These are phyloP conservation scores for Megalops atlanticus DNA, from an alignment of 2,113 vertebrate genomes.

Conservation along the genomic window DNA sequence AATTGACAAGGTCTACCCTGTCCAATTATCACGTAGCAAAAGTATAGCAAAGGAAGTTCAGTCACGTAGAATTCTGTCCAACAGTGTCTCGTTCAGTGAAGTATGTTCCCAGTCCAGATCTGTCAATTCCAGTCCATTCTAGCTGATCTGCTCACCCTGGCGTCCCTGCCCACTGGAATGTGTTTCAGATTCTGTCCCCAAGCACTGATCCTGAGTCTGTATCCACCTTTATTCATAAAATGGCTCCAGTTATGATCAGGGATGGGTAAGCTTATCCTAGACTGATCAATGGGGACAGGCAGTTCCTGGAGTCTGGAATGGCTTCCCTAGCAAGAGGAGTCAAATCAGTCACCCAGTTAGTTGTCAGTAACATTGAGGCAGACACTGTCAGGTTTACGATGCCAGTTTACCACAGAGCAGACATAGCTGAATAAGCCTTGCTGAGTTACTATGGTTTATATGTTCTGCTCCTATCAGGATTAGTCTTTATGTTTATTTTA, in stretches of 20 bases:
- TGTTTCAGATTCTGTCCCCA: neutral
- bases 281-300: conserved; percentile 8
- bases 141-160: neutral
- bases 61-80: neutral
- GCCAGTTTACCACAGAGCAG: conserved; percentile 10
- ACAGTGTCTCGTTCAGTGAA: neutral
- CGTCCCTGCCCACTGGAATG: neutral
- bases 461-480: neutral
- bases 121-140: neutral
- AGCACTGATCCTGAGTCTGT: neutral
- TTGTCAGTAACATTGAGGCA: conserved; percentile 12
- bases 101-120: neutral
- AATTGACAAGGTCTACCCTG: neutral
- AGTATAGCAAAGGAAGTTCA: too few relatives aligned
- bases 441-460: conserved; percentile 11
- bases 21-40: conserved; percentile 7
- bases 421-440: conserved; percentile 25
- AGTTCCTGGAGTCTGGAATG: neutral
- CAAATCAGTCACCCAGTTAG: conserved; percentile 3
- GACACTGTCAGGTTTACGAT: conserved; percentile 6
- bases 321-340: neutral
- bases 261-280: neutral
- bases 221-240: neutral
- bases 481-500: conserved; percentile 3
- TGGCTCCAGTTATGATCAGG: neutral